phyloP scores from a whole-genome alignment of 2,113 vertebrate species.

The Lynx canadensis region DNA sequence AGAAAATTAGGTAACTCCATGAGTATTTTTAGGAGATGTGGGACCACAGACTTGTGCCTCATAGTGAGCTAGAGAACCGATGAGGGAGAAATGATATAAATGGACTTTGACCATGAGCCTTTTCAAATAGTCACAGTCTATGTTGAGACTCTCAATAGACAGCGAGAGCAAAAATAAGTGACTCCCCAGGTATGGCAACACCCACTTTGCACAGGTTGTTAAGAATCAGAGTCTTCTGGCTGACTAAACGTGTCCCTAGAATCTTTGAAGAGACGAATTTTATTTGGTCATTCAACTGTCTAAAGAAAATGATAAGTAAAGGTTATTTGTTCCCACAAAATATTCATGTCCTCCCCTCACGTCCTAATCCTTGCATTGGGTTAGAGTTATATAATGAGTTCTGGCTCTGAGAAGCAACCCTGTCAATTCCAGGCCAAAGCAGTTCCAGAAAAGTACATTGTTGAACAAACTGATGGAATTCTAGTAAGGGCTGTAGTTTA shows the following conservation, averaged over 20 bases:
- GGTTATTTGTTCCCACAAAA: neutral
- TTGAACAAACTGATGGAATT: neutral
- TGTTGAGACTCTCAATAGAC: neutral
- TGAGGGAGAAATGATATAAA: neutral
- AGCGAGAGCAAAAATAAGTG: neutral
- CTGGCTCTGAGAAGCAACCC: neutral
- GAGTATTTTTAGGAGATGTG: neutral
- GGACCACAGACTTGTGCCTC: neutral
- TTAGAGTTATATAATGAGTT: neutral
- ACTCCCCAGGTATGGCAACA: accelerated
- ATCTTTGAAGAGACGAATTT: neutral
- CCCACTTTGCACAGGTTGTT: neutral
- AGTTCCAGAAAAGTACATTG: neutral
- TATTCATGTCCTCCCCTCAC: neutral
- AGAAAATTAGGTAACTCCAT: neutral
- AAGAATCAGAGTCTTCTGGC: neutral
- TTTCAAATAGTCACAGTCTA: neutral
- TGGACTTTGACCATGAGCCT: neutral
- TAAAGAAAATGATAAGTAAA: neutral
- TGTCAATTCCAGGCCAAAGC: neutral
- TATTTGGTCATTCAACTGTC: neutral
- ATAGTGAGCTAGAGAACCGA: neutral
- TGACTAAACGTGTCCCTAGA: neutral
- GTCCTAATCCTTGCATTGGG: neutral
- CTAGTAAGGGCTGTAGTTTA: neutral